Conservation (phyloP, 2,888 invertebrate species). For the Drosophila borborema region DNA sequence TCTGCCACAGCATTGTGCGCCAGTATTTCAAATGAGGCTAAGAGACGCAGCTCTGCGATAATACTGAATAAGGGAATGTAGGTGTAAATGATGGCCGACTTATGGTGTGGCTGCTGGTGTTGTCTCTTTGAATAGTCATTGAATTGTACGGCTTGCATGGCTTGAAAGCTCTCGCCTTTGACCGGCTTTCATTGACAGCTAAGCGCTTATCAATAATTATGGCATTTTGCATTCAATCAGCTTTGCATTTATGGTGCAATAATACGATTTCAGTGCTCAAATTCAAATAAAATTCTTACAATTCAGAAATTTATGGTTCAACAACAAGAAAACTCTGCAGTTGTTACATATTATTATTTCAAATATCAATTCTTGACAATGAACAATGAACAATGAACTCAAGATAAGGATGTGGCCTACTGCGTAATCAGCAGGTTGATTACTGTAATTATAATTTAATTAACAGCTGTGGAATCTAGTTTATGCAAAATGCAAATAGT, state of each 20-base stretch:
- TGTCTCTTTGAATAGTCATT: slow-evolving; percentile 31
- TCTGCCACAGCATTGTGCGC: slow-evolving; percentile 1
- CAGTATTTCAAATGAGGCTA: not conserved
- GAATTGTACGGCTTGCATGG: not conserved
- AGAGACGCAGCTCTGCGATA: slow-evolving; percentile 9
- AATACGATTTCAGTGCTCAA: not conserved
- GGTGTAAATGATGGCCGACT: slow-evolving; percentile 68
- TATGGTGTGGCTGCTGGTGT: slow-evolving; percentile 46
- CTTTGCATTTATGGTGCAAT: not conserved
- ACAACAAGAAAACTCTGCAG: not conserved
- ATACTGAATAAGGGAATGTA: slow-evolving; percentile 46
- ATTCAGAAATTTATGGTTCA: not conserved
- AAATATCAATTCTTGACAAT: not conserved
- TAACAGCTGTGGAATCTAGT: too few relatives aligned
- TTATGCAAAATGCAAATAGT: too few relatives aligned
- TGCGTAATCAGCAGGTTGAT: too few relatives aligned
- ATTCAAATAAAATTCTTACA: too few relatives aligned
- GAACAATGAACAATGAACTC: too few relatives aligned
- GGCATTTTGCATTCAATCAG: slow-evolving; percentile 32
- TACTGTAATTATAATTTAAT: too few relatives aligned
- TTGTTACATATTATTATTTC: too few relatives aligned
- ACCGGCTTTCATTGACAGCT: slow-evolving; percentile 6
- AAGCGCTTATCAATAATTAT: slow-evolving; percentile 10
- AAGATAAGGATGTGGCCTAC: too few relatives aligned
- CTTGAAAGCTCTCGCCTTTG: slow-evolving; percentile 14